A percentile compares a stretch with the other conserved stretches of the same genome.
Conservation (phyloP, 92 coral and sea anemone genomes). For the Parazoanthus swiftii region DNA sequence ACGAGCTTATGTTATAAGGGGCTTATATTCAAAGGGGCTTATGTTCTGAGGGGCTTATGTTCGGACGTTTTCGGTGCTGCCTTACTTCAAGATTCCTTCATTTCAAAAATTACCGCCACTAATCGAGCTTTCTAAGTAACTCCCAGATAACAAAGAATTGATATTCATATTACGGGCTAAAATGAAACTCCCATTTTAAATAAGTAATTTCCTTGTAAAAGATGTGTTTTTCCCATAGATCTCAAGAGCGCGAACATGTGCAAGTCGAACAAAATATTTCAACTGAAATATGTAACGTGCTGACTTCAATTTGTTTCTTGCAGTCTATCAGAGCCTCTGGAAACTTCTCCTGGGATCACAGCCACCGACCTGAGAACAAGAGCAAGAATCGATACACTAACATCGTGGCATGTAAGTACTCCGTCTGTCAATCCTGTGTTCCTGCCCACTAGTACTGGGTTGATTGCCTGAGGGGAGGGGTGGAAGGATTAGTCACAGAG, state of each 20-base stretch:
- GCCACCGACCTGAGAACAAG: constrained; percentile 77
- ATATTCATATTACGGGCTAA: too few species aligned
- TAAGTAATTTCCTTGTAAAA: neutral
- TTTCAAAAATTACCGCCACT: too few species aligned
- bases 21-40: too few species aligned
- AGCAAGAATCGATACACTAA: constrained; percentile 82
- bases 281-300: neutral
- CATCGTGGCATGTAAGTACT: constrained; percentile 75
- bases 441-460: neutral
- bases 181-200: too few species aligned
- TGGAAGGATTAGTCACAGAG: too few species aligned
- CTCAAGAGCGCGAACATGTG: neutral
- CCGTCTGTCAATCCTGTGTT: neutral
- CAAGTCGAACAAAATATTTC: neutral
- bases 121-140: too few species aligned
- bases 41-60: too few species aligned
- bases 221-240: neutral
- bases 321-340: constrained; percentile 81
- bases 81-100: too few species aligned
- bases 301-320: neutral
- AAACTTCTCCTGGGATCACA: constrained; percentile 75
- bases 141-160: too few species aligned
- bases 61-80: too few species aligned
- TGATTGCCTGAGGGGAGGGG: too few species aligned
- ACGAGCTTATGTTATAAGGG: too few species aligned